Base-by-base conservation (phyloP, 64 coral and sea anemone genomes). In the Catalaphyllia jardinei region DNA sequence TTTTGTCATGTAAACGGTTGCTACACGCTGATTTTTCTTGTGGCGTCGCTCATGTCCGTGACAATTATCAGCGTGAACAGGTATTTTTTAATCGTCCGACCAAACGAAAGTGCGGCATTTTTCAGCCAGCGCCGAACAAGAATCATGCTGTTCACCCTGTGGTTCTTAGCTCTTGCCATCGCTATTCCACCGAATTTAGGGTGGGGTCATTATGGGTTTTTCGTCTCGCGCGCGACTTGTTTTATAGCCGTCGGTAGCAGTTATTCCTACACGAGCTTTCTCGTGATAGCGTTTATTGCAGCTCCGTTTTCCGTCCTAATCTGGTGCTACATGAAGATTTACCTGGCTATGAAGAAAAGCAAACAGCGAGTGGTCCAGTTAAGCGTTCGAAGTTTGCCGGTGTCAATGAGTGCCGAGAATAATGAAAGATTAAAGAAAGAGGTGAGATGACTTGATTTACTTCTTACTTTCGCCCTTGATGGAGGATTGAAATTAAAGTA, bases 1-100 rank as follows among this genome's bases (percentile, higher is more conserved):
- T 93, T 96, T 31, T 96, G 94, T 76, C 85, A 71, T 87, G 67
- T 93, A 25, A 96, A 93, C n/a, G 94, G 94, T 2, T 96, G 89
- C 60, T 96, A 96, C 60, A 96, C 94, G 1, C 46, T 96, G 8
- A 63, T 93, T 4, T 82, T 96, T 19, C 60, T 96, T 0, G 86
- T 92, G 3, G 86, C 80, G 0, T 96, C 94, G 30, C 28, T 96
- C 2, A 77, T 96, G 69, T 90, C 91, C 18, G 91, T 96, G 18
- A 93, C 94, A 31, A n/a, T 88, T 4, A 96, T 96, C 30, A 96
- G 91, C 25, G 69, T 89, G 13, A 96, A 96, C 79, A 87, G 91
- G 60, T 96, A 93, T 33, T 86, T 89, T 24, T 60, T 92, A 25
- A 80, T 96, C 52, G 90, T 96, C 2, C 77, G 61, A 0, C 60